These are phyloP conservation scores for Lepisosteus oculatus DNA, from an alignment of 2,113 vertebrate genomes.

Conservation along the genomic window DNA sequence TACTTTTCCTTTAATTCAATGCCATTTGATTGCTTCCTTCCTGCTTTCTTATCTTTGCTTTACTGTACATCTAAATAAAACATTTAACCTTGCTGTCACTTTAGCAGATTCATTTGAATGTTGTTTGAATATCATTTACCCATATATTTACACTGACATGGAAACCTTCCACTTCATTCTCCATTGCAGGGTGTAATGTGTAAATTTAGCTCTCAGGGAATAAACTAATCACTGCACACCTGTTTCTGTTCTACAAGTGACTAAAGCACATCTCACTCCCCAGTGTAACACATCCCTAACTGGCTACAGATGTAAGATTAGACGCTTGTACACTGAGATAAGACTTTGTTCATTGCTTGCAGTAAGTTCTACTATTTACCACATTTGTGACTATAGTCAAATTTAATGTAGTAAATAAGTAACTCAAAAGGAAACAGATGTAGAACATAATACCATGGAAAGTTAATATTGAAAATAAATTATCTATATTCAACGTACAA, in stretches of 20 bases:
- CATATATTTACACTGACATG: conserved; percentile 4
- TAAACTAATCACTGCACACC: neutral
- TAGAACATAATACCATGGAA: no score
- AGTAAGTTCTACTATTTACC: no score
- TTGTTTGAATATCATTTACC: conserved; percentile 15
- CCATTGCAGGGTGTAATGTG: neutral
- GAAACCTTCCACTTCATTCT: neutral
- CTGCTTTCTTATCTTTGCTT: neutral
- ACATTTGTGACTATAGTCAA: no score
- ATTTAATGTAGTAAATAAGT: no score
- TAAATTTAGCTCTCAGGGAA: neutral
- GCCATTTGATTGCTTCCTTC: neutral
- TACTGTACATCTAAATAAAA: neutral
- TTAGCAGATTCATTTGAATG: conserved; percentile 5
- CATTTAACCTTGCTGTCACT: neutral
- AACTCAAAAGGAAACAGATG: no score
- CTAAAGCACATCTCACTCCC: conserved; percentile 1
- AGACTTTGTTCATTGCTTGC: no score
- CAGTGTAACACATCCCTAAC: neutral
- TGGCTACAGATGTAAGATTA: neutral
- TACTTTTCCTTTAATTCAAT: neutral
- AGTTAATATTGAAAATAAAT: no score
- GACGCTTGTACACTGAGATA: no score
- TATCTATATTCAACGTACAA: no score
- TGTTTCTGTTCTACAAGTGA: conserved; percentile 1